Base-by-base conservation (phyloP, 2,113 vertebrate species). In the Pseudorasbora parva region DNA sequence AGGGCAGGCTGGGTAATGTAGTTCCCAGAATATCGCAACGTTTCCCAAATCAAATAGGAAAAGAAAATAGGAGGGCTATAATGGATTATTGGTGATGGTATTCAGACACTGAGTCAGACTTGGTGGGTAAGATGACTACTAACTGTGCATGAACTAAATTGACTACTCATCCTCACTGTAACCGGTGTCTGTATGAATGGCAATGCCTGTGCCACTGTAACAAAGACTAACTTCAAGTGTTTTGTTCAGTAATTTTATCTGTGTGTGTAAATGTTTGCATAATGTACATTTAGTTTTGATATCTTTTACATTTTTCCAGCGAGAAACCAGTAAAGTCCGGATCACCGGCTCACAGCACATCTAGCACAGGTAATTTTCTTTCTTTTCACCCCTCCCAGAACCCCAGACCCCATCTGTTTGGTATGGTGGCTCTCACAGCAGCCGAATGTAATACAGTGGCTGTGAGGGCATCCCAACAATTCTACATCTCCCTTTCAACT, bases 311-410 rank as follows among this genome's bases (percentile, higher is more conserved):
- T 92, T 76, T 59, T 89, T 93, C 89, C 92, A 99, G 97, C 25
- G 97, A 98, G 91, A 95, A 95, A 92, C 93, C 94, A 62, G 83
- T 92, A 88, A 98, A 96, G 92, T 91, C 93, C 14, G 90, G 94
- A 21, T 94, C 95, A 91, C 94, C 85, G 85, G 96, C 94, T 71
- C 95, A 90, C 91, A 95, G 92, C 57, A 5, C 80, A 43, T 95
- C 96, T 4, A 91, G 93, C 82, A 83, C 95, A 93, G 96, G 97
- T 99, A 90, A 93, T 37, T 59, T n/a, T 75, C 17, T 57, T 75
- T 11, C 62, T 84, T 57, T 57, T 21, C 27, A 33, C 14, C 15
- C 5, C 21, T 43, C 30, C 60, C 17, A 6, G 51, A 54, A 15
- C 49, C 33, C 2, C 30, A 27, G 11, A 33, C 25, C 17, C 19